Evolutionary conservation across 1,140 invertebrate genomes (phyloP).

Genomic region (Nasonia longicornis): DNA sequence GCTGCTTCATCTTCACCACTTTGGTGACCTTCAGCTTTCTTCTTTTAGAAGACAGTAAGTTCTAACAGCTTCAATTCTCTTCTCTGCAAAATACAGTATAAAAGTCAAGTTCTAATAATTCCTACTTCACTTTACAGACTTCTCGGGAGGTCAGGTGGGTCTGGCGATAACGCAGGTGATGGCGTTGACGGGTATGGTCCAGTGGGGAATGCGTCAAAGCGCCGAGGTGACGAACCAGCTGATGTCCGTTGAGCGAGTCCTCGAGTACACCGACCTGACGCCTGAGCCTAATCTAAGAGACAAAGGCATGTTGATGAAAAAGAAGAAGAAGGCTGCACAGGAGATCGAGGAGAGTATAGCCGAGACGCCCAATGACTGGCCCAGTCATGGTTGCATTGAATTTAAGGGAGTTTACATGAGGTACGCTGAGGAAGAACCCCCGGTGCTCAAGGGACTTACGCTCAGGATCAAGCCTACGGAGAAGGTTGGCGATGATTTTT

Average conservation of each 20-base stretch:
- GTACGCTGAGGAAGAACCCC: constrained; percentile 69
- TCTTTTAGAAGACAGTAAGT: constrained; percentile 58
- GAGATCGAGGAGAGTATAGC: constrained; percentile 34
- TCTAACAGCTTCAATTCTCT: neutral
- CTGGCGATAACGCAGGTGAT: constrained; percentile 73
- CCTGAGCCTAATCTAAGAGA: constrained; percentile 71
- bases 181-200: constrained; percentile 74
- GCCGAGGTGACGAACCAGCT: constrained; percentile 85
- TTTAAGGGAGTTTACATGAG: constrained; percentile 70
- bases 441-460: constrained; percentile 73
- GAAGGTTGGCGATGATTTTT: constrained; percentile 60
- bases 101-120: neutral
- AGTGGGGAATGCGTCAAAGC: constrained; percentile 80
- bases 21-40: constrained; percentile 76
- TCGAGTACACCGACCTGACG: constrained; percentile 79
- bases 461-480: constrained; percentile 67
- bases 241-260: constrained; percentile 82
- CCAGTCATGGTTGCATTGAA: constrained; percentile 75
- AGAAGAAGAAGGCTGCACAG: constrained; percentile 56
- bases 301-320: constrained; percentile 61
- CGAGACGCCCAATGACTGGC: constrained; percentile 76
- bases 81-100: neutral
- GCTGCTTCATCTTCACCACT: constrained; percentile 78
- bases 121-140: constrained; percentile 7
- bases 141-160: constrained; percentile 70